Base-by-base conservation (phyloP, 2,797 vertebrate species). In the Enteromius thamalakanensis region DNA sequence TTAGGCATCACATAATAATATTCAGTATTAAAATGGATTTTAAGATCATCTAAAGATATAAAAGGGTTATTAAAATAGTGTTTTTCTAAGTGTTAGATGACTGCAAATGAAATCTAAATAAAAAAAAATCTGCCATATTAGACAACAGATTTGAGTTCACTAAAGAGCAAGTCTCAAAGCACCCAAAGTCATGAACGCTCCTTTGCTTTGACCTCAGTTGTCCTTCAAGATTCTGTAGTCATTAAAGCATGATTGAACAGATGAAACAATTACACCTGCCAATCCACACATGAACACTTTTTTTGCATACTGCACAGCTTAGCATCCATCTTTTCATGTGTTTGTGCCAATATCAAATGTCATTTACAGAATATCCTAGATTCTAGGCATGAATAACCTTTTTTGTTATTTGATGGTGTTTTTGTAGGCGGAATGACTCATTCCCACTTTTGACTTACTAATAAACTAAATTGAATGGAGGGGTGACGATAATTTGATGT, bases 221-320 rank as follows among this genome's bases (percentile, higher is more conserved):
- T 71, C 21, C 51, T 85, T 65, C 58, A 72, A 84, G 77, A 71
- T 45, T 40, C 26, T 12, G 21, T n/a, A 19, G 53, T 62, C 49
- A 19, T n/a, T 79, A 81, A 64, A 81, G 67, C 84, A 79, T 10
- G 62, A 68, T 67, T 45, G 60, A 76, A 53, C 51, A 51, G 75
- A 70, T 67, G 60, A 51, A 79, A 51, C 82, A 58, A 65, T 82
- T 82, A 71, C 74, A 84, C 70, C 67, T 74, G 80, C 74, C 82
- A 42, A 76, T 37, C 68, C 60, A 40, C 55, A 84, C 49, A 34
- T 80, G 45, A 76, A 81, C 45, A 67, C 32, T 19, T 49, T 29
- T 58, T 47, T 65, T 53, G 55, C 12, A 64, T 37, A 64, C 29
- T 60, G 53, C 17, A 71, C 68, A 72, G 67, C 75, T 76, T 23